Conservation (phyloP, 2,888 invertebrate species). For the Drosophila diplacantha region DNA sequence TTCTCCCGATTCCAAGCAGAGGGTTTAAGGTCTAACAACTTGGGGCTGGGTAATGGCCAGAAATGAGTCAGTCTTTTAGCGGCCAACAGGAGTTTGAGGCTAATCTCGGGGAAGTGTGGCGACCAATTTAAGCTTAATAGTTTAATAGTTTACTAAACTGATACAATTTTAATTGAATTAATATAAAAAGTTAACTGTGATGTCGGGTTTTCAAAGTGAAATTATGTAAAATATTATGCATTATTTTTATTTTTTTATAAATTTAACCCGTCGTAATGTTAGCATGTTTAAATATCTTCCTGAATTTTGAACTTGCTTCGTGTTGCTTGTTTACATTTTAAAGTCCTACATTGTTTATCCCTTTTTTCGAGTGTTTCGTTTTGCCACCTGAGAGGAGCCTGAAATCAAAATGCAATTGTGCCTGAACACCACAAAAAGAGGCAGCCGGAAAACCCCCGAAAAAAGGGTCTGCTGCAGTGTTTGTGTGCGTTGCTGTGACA, state of each 20-base stretch:
- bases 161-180: background rate
- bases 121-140: background rate
- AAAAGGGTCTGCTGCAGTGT: constrained; percentile 34
- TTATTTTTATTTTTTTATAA: background rate
- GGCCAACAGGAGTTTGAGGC: background rate
- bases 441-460: constrained; percentile 8
- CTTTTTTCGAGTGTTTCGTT: constrained; percentile 2
- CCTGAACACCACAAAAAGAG: constrained; percentile 5
- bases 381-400: constrained; percentile 1
- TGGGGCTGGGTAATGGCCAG: constrained; percentile 45
- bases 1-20: background rate
- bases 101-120: background rate
- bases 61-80: constrained; percentile 38
- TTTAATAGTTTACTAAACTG: background rate
- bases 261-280: background rate
- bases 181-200: too few relatives aligned
- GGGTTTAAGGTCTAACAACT: background rate
- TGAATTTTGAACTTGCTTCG: background rate
- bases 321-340: too few relatives aligned
- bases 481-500: constrained; percentile 60
- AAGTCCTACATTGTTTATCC: too few relatives aligned
- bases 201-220: background rate
- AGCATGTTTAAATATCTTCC: background rate
- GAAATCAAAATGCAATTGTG: constrained; percentile 49
- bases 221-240: background rate